Evolutionary conservation across 1,140 invertebrate species (phyloP).

Genomic region (Oedothorax gibbosus): DNA sequence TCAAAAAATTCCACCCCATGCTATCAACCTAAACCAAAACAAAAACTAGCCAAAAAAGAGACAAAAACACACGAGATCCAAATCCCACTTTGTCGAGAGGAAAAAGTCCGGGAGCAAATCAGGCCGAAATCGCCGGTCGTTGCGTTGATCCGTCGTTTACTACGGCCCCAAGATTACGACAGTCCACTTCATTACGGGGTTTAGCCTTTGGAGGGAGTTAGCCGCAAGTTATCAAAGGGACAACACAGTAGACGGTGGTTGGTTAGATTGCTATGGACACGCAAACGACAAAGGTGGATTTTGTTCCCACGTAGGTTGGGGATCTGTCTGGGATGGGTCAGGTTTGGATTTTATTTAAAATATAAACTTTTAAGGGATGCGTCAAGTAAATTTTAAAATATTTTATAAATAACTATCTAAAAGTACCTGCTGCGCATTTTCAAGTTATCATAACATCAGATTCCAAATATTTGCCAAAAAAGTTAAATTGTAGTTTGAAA

Average conservation of each 20-base stretch:
- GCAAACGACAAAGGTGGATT: background rate
- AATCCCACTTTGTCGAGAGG: background rate
- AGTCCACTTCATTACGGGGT: slow-evolving; percentile 42
- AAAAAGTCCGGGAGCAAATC: background rate
- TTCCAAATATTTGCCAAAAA: no score
- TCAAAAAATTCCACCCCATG: no score
- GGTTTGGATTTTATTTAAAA: no score
- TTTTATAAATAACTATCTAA: no score
- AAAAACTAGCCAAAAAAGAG: background rate
- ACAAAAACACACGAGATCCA: background rate
- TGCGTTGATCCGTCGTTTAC: slow-evolving; percentile 48
- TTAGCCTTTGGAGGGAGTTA: slow-evolving; percentile 15
- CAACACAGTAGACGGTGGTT: slow-evolving; percentile 8
- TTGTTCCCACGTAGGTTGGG: slow-evolving; percentile 10
- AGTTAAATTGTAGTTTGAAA: no score
- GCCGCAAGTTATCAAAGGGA: slow-evolving; percentile 8
- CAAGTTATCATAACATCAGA: no score
- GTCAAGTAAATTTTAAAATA: no score
- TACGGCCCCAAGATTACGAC: slow-evolving; percentile 26
- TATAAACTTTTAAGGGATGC: no score
- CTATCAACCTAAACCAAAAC: background rate
- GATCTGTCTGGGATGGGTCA: background rate
- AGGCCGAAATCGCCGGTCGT: slow-evolving; percentile 14
- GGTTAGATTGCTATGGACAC: background rate
- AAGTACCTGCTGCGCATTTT: no score